These are phyloP conservation scores for Plotosus lineatus DNA, from an alignment of 2,113 vertebrate genomes.

Conservation along the genomic window DNA sequence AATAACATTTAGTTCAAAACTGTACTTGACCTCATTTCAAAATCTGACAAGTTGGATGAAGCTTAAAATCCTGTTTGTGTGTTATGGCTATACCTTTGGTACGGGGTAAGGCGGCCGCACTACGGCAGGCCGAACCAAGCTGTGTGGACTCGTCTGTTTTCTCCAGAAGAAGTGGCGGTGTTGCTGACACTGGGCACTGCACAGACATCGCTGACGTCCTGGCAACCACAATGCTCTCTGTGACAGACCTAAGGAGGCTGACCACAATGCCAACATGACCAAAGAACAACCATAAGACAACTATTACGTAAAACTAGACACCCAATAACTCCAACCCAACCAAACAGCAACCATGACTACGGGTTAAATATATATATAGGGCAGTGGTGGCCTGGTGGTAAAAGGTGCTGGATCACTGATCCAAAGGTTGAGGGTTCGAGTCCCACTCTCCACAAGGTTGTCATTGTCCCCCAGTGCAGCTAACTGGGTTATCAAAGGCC, in stretches of 20 bases:
- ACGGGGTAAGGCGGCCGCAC: conserved; percentile 68
- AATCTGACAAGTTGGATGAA: neutral
- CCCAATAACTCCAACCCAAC: neutral
- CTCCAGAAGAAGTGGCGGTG: conserved; percentile 72
- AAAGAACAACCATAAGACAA: neutral
- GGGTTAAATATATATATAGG: too few species aligned
- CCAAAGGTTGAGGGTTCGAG: too few species aligned
- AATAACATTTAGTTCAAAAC: neutral
- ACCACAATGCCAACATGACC: neutral
- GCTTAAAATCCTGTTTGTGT: neutral
- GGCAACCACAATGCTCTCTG: conserved; percentile 36
- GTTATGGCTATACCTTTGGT: conserved; percentile 65
- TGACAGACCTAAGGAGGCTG: conserved; percentile 38
- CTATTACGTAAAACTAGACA: conserved; percentile 9
- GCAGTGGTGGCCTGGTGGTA: too few species aligned
- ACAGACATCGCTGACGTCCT: neutral
- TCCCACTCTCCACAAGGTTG: too few species aligned
- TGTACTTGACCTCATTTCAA: neutral
- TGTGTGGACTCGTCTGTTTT: conserved; percentile 63
- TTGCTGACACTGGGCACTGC: conserved; percentile 50
- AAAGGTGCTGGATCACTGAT: too few species aligned
- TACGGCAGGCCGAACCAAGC: conserved; percentile 66
- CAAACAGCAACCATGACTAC: neutral
- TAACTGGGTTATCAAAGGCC: too few species aligned
- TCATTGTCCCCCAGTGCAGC: too few species aligned